Conservation (phyloP, 2,888 invertebrate species). For the Tupiocoris notatus region DNA sequence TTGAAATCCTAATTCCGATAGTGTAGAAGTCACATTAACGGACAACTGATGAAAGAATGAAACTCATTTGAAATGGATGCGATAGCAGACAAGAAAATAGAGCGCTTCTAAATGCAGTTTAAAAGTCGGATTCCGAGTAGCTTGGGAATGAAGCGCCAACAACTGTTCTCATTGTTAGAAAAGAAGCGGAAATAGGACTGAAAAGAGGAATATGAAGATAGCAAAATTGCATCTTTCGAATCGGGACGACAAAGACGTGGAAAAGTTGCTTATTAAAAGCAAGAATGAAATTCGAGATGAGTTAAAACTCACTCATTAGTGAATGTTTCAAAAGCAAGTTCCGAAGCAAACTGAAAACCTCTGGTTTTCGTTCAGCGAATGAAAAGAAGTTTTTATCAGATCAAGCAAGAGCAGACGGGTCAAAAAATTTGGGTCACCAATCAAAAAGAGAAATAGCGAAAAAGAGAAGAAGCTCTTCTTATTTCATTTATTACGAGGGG, state of each 20-base stretch:
- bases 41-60: no score
- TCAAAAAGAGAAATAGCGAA: slow-evolving; percentile 11
- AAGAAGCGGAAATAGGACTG: no score
- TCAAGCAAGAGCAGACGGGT: neutral
- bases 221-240: neutral
- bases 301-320: slow-evolving; percentile 14
- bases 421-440: slow-evolving; percentile 27
- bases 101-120: no score
- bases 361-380: neutral
- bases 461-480: neutral
- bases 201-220: neutral
- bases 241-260: neutral
- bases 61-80: no score
- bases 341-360: neutral
- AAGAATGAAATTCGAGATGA: neutral
- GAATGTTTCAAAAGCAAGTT: neutral
- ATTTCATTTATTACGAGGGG: neutral
- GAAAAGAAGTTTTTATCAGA: slow-evolving; percentile 2
- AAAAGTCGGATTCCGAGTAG: no score
- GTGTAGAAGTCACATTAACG: no score
- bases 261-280: slow-evolving; percentile 27
- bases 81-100: no score
- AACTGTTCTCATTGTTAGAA: no score
- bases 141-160: no score
- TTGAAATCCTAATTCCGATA: no score